phyloP scores from a whole-genome alignment of 2,113 vertebrate species.

The Macaca nemestrina region DNA sequence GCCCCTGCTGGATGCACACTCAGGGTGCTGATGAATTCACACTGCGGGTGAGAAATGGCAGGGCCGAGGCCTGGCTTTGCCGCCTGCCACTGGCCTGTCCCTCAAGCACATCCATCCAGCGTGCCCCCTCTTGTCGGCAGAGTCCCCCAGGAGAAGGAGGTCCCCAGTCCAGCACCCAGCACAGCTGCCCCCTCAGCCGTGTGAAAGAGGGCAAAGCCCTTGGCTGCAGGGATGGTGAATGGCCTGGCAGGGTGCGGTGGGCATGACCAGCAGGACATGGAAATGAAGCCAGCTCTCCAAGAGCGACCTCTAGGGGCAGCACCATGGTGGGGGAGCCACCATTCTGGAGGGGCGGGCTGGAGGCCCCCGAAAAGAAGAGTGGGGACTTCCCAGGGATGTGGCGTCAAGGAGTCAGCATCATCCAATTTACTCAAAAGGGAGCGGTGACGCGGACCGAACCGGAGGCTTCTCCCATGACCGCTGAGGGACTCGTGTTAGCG shows the following conservation, averaged over 20 bases:
- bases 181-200: accelerated
- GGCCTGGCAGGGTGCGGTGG: neutral
- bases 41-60: neutral
- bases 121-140: no score
- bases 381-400: neutral
- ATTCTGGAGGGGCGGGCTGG: neutral
- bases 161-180: neutral
- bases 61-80: neutral
- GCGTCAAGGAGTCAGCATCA: no score
- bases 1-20: neutral
- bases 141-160: neutral
- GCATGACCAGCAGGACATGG: neutral
- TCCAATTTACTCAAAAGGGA: neutral
- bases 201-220: neutral
- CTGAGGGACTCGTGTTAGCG: neutral
- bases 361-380: neutral
- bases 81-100: neutral
- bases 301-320: neutral
- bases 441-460: accelerated
- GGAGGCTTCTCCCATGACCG: neutral
- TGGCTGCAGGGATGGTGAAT: neutral
- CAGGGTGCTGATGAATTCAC: neutral
- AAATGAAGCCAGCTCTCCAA: no score
- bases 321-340: no score
- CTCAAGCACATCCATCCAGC: accelerated